These are phyloP conservation scores for Mellilla xanthometata DNA, from an alignment of 2,888 invertebrate genomes.

Conservation along the genomic window DNA sequence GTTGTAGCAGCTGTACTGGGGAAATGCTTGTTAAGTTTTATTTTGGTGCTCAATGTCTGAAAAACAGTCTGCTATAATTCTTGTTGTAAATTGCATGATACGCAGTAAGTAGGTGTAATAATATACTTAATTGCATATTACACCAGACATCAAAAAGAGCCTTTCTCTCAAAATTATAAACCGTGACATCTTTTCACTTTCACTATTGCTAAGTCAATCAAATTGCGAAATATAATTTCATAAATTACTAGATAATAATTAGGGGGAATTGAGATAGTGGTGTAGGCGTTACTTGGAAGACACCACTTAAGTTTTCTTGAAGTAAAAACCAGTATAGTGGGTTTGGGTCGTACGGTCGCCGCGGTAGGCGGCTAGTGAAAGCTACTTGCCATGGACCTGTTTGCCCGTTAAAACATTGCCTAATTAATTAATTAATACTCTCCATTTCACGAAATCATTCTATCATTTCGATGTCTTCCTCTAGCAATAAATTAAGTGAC, in stretches of 20 bases:
- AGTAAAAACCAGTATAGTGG: slow-evolving; percentile 44
- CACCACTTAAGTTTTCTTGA: slow-evolving; percentile 33
- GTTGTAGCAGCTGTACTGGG: too few species aligned
- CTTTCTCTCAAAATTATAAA: slow-evolving; percentile 73
- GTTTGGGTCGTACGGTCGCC: slow-evolving; percentile 35
- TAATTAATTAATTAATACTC: slow-evolving; percentile 50
- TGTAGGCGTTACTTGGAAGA: slow-evolving; percentile 41
- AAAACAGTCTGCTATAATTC: too few species aligned
- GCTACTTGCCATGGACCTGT: slow-evolving; percentile 48
- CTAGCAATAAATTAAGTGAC: slow-evolving; percentile 14
- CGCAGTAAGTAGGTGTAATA: slow-evolving; percentile 37
- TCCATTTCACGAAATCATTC: slow-evolving; percentile 48
- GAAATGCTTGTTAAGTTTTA: too few species aligned
- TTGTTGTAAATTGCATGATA: slow-evolving; percentile 22
- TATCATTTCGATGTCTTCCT: slow-evolving; percentile 18
- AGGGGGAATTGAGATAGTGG: slow-evolving; percentile 45
- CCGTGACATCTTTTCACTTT: slow-evolving; percentile 77
- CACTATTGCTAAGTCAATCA: slow-evolving; percentile 69
- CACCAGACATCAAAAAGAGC: slow-evolving; percentile 49
- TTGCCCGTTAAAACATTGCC: slow-evolving; percentile 49
- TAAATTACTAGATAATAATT: slow-evolving; percentile 63
- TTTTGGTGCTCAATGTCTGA: too few species aligned
- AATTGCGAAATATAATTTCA: slow-evolving; percentile 61
- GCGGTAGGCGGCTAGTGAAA: slow-evolving; percentile 68
- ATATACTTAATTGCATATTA: slow-evolving; percentile 28